Evolutionary conservation across 2,113 vertebrate species (phyloP), one percentile per base, ranked within the genome.

Genomic region (Thalassarche chlororhynchos): DNA sequence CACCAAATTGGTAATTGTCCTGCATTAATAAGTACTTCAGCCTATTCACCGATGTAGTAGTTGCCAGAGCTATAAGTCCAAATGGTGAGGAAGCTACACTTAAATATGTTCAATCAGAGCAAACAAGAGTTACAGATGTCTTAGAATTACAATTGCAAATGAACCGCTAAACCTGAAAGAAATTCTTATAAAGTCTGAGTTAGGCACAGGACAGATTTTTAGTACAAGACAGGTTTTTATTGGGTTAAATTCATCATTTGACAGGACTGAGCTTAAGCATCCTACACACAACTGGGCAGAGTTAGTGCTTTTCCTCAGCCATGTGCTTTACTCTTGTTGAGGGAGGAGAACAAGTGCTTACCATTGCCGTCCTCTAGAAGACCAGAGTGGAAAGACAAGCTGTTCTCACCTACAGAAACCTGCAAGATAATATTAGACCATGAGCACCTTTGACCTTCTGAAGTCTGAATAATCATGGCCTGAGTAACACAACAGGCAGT

Each of bases 341-440:
- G 42, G 31, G 29, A 72, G 60, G 25, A 94, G 82, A 84, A 61
- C 1, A 10, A 71, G 78, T 44, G 29, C 98, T 98, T 97, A 98
- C 98, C 44, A 6, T 46, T 90, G 61, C 96, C 94, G 40, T 98
- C 98, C 97, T 98, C 98, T 44, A 94, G 72, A 66, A 79, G 62
- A 10, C 10, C 62, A 12, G 96, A 80, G 71, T 51, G 72, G 89
- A 51, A 58, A 64, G 93, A 72, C 44, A 90, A 71, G 84, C 91
- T 98, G 93, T 91, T 98, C 70, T 98, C 98, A 46, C 89, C 83
- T 32, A 60, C 69, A 95, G 96, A 96, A 92, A 91, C 92, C 98
- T 98, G 97, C 79, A 95, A 96, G 75, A 85, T 42, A 89, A 46
- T 29, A 69, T 6, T 17, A 68, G 15, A 83, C 51, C 36, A 1